Base-by-base conservation (phyloP, 1,140 invertebrate genomes). In the Lineus longissimus region DNA sequence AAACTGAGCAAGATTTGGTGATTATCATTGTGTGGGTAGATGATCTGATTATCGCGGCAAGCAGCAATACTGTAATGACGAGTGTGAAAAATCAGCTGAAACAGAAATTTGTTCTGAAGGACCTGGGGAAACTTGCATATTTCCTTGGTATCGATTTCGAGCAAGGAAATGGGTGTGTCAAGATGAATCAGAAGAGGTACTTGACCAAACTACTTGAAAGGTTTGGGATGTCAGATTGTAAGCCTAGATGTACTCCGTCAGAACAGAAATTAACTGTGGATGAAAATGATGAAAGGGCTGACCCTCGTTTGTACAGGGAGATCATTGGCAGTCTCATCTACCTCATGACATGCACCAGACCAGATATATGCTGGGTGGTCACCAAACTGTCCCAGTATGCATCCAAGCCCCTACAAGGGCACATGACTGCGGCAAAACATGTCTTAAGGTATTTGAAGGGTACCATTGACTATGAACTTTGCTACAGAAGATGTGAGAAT, bases 11-110 rank as follows among this genome's bases (percentile, higher is more conserved):
- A 43, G 58, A 67, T 30, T 25, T 59, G n/a, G 13, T 57, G 17
- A 66, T n/a, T n/a, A n/a, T 71, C 23, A 55, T 67, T 17, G 61
- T 70, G 17, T 70, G 63, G 61, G 70, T 70, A 19, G 63, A 70
- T 66, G 62, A 67, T 27, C 19, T 51, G 19, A 19, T 51, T 23
- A 51, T 64, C 30, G 63, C 51, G 4, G 22, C 58, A 43, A 65
- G 56, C 33, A 25, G 51, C 51, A 27, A 9, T 2, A 13, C 25
- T 19, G 17, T 22, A 30, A 30, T 64, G 36, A 9, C 29, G 23
- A 47, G 27, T 22, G 55, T 51, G 15, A 64, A 67, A 54, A 11
- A 47, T 30, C 33, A 17, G 19, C 41, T 65, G 13, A 65, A 36
- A 23, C 9, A 27, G 22, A 45, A 2, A 47, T 62, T 66, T 36